A percentile compares a stretch with the other conserved stretches of the same genome.
Evolutionary conservation across 2,888 invertebrate species (phyloP).

Genomic region (Xestia sexstrigata): DNA sequence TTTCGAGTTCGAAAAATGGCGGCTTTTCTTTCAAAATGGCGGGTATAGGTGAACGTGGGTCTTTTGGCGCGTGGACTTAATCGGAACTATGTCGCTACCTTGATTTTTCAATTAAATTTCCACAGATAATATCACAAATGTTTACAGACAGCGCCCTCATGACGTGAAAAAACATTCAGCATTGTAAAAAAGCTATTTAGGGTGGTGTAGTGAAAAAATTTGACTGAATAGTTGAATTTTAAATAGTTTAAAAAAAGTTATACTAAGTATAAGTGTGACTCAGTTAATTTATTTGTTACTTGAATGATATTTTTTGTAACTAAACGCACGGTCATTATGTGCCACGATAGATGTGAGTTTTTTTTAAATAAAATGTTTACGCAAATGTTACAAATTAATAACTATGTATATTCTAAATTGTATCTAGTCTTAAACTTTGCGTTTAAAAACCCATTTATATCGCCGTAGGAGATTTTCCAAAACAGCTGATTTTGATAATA

Average conservation of each 20-base stretch:
- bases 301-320: slow-evolving; percentile 54
- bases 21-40: slow-evolving; percentile 39
- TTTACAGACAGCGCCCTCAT: not conserved
- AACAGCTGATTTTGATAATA: not conserved
- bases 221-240: slow-evolving; percentile 71
- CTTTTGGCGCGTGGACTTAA: not conserved
- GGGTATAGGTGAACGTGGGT: slow-evolving; percentile 6
- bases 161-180: not conserved
- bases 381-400: slow-evolving; percentile 50
- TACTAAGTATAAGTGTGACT: slow-evolving; percentile 45
- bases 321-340: slow-evolving; percentile 23
- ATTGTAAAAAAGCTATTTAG: slow-evolving; percentile 33
- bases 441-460: slow-evolving; percentile 21
- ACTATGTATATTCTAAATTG: slow-evolving; percentile 40
- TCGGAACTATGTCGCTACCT: not conserved
- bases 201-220: slow-evolving; percentile 53
- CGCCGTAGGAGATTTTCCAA: not conserved
- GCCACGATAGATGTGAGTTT: slow-evolving; percentile 29
- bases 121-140: not conserved
- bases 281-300: slow-evolving; percentile 45
- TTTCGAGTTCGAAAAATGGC: slow-evolving; percentile 21
- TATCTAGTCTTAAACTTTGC: slow-evolving; percentile 34
- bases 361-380: slow-evolving; percentile 45
- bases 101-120: not conserved
- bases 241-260: slow-evolving; percentile 51